Base-by-base conservation (phyloP, 23 tunicate genomes). In the Aplidium turbinatum region DNA sequence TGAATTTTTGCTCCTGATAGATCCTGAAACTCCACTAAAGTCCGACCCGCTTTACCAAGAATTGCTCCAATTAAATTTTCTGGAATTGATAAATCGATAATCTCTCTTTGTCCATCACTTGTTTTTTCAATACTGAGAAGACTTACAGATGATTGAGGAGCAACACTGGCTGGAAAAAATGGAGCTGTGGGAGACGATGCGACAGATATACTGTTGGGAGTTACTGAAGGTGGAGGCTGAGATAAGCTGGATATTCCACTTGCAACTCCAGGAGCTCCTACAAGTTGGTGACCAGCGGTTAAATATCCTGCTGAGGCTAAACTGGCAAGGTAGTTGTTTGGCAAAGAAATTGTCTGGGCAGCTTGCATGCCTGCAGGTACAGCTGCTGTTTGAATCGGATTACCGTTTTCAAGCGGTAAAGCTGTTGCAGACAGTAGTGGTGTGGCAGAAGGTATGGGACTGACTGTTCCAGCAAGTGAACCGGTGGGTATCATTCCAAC, bases 31-130 rank as follows among this genome's bases (percentile, higher is more conserved):
- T 91, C 97, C 30, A 79, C 86, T 40, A 91, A 60, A 21, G 97
- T 91, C 54, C 79, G 73, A n/a, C 97, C 97, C 20, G 94, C 86
- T 60, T 91, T 84, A 31, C 97, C 97, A 13, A 91, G 75, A 31
- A 91, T 78, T 18, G 97, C 97, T 38, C 97, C 97, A 38, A 91
- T 79, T 33, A 84, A 65, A 29, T 82, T 78, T 66, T 91, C 97
- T 16, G 90, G 91, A 4, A 91, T 91, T 20, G 97, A 55, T 31
- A 91, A 75, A 28, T 91, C 97, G 38, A 89, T 89, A 25, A 89
- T 82, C 29, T 82, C 96, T 38, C 78, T 78, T n/a, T 75, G 89
- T 42, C 96, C 96, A 42, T 89, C 96, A 27, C 61, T 81, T 0
- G 96, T 77, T 38, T 82, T 89, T 63, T 89, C 96, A 0, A 83